Evolutionary conservation across 2,113 vertebrate species (phyloP).

Genomic region (Dicerorhinus sumatrensis): DNA sequence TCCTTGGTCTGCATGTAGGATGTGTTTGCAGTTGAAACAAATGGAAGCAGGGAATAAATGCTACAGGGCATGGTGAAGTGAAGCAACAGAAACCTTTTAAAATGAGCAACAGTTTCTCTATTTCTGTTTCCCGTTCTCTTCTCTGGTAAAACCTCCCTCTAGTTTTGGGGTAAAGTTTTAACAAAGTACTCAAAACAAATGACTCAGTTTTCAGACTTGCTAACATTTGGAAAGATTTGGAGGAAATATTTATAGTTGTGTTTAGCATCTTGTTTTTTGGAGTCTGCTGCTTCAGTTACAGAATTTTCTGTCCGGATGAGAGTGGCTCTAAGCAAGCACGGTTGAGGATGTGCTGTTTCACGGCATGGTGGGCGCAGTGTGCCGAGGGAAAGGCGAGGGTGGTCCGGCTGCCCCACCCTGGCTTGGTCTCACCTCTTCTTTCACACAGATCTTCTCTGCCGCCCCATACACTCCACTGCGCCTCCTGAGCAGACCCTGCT

Average conservation of each 20-base stretch:
- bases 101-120: fast-evolving
- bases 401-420: fast-evolving
- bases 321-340: neutral
- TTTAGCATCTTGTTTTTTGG: neutral
- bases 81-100: neutral
- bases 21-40: neutral
- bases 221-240: neutral
- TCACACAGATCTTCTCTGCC: fast-evolving
- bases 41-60: neutral
- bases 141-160: neutral
- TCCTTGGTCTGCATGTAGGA: fast-evolving
- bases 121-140: neutral
- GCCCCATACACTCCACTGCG: fast-evolving
- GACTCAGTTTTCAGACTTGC: constrained; percentile 58
- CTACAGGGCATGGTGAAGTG: fast-evolving
- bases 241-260: constrained; percentile 39
- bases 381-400: neutral
- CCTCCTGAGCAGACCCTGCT: neutral
- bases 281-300: neutral
- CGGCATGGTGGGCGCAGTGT: fast-evolving
- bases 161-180: constrained; percentile 24
- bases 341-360: no score
- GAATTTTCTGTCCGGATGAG: neutral
- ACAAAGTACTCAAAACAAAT: constrained; percentile 63
- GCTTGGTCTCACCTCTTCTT: fast-evolving